Evolutionary conservation across 2,797 vertebrate genomes (phyloP).

Genomic region (Danio albolineatus): DNA sequence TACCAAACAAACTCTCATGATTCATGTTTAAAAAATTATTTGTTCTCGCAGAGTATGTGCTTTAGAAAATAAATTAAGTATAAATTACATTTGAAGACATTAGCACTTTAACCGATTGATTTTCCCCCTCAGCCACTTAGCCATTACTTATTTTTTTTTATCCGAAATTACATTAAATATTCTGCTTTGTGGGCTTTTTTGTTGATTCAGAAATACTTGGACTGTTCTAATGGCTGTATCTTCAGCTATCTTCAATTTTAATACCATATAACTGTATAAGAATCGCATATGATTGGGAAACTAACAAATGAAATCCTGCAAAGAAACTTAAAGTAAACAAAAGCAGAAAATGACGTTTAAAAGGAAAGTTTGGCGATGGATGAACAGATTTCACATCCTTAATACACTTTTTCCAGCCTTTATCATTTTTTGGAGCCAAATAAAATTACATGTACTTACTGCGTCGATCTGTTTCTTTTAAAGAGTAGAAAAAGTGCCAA

Average conservation of each 20-base stretch:
- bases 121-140: neutral
- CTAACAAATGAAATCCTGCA: neutral
- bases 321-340: neutral
- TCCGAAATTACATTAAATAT: neutral
- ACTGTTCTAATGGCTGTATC: neutral
- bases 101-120: neutral
- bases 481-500: neutral
- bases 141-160: neutral
- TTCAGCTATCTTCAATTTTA: neutral
- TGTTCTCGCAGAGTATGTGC: neutral
- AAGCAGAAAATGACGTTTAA: neutral
- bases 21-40: too few species aligned
- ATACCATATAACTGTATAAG: neutral
- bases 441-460: neutral
- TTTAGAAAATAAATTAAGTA: neutral
- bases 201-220: neutral
- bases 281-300: neutral
- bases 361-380: neutral
- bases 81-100: neutral
- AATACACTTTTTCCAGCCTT: neutral
- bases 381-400: neutral
- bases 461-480: neutral
- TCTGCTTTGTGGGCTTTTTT: constrained; percentile 3
- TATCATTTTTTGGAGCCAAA: neutral
- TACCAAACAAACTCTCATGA: too few species aligned